Percentiles rank a stretch among this genome's conserved stretches.
Evolutionary conservation across 2,888 invertebrate genomes (phyloP).

Genomic region (Hypolimnas misippus): DNA sequence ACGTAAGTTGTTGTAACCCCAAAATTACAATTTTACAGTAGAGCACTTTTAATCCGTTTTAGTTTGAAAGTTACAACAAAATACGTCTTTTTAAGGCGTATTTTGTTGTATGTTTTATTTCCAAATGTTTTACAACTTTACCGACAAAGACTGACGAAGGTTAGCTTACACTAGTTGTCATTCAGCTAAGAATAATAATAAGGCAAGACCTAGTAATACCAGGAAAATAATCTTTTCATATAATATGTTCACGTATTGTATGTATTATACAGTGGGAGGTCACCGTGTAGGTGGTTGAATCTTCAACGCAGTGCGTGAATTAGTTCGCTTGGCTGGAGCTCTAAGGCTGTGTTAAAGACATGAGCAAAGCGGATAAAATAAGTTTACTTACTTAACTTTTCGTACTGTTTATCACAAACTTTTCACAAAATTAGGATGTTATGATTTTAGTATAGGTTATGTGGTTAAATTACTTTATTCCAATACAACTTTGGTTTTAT

Average conservation of each 20-base stretch:
- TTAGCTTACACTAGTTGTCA: not conserved
- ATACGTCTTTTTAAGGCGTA: too few relatives aligned
- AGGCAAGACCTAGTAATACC: not conserved
- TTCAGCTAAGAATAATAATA: not conserved
- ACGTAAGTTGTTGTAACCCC: too few relatives aligned
- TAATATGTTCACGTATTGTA: not conserved
- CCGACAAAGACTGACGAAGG: not conserved
- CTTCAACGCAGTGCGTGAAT: constrained; percentile 70
- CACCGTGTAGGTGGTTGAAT: constrained; percentile 67
- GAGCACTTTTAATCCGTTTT: too few relatives aligned
- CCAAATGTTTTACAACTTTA: too few relatives aligned
- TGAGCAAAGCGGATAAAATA: constrained; percentile 21
- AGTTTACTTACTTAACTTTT: not conserved
- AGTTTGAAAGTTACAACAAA: too few relatives aligned
- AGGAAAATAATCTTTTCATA: not conserved
- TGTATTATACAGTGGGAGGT: constrained; percentile 45
- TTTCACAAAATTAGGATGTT: too few relatives aligned
- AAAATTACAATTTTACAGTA: too few relatives aligned
- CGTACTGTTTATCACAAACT: too few relatives aligned
- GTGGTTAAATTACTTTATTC: too few relatives aligned
- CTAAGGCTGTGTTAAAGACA: constrained; percentile 42
- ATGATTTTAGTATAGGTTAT: too few relatives aligned
- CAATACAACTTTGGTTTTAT: too few relatives aligned
- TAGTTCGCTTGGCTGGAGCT: constrained; percentile 67
- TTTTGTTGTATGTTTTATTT: too few relatives aligned